Base-by-base conservation (phyloP, 2,113 vertebrate genomes). In the Oostethus manadensis region DNA sequence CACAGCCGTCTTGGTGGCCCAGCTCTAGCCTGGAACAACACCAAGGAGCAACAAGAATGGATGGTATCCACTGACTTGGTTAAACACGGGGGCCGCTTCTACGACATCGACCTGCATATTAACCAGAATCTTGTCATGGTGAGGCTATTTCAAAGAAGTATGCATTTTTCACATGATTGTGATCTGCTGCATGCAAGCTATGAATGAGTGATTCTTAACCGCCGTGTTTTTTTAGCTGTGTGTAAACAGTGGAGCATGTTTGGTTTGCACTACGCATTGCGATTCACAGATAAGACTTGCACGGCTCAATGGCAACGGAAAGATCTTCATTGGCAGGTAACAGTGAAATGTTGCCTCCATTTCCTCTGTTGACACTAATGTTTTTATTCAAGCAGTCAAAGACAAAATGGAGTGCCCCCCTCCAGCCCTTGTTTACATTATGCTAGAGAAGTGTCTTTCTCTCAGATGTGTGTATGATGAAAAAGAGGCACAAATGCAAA, bases 121-220 rank as follows among this genome's bases (percentile, higher is more conserved):
- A 89, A 94, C 51, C 91, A 98, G 77, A 91, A 70, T 59, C 72
- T 96, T 43, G 79, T 77, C 53, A 83, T 85, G 77, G 96, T 97
- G 87, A 94, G 93, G 13, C 21, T 16, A 11, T 40, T 14, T 17
- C 10, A 2, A 2, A 50, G 16, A 3, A n/a, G 13, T 14, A 1
- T 14, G 6, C 11, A 14, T 42, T 14, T 42, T 9, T 15, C 33
- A 33, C 22, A 2, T 5, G 6, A 26, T 3, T 50, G 17, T 4
- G 10, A 29, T 26, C 14, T 14, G 6, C 6, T 18, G 17, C 6
- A 18, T 21, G 10, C 3, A 3, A 56, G 3, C 42, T 56, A 21
- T 20, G 38, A 56, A 38, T 56, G 15, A 23, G 9, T 23, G 20
- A 18, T 13, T 58, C 8, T 15, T 26, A 45, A 46, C 26, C 6